Conservation (phyloP, 1,140 invertebrate species). For the Panagrolaimus sp. region DNA sequence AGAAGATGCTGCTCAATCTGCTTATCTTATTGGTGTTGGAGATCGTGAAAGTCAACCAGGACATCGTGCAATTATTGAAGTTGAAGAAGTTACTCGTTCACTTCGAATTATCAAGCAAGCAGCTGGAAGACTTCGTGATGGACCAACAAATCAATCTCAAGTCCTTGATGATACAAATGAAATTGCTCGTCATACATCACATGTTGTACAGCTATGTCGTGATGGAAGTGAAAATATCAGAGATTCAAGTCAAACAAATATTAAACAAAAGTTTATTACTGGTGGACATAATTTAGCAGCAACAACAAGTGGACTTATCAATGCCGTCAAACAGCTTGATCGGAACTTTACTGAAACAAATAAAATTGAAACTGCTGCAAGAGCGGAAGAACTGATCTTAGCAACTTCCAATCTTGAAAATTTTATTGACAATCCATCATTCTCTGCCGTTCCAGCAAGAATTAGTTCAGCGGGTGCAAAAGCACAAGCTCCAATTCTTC, state of each 20-base stretch:
- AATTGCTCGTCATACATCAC: conserved; percentile 88
- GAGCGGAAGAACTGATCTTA: conserved; percentile 77
- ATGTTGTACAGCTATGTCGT: conserved; percentile 72
- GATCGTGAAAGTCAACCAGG: conserved; percentile 85
- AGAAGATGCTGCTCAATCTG: conserved; percentile 86
- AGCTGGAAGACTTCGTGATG: conserved; percentile 69
- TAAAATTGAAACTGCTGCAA: conserved; percentile 70
- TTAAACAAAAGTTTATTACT: conserved; percentile 92
- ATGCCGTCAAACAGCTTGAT: conserved; percentile 81
- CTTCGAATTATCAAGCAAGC: conserved; percentile 80
- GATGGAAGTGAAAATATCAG: conserved; percentile 81
- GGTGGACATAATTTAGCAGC: conserved; percentile 94
- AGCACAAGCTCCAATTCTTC: conserved; percentile 79
- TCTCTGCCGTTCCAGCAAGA: conserved; percentile 79
- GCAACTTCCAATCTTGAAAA: conserved; percentile 85
- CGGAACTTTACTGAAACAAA: conserved; percentile 71
- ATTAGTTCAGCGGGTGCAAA: conserved; percentile 69
- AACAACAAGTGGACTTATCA: conserved; percentile 84
- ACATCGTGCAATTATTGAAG: conserved; percentile 80
- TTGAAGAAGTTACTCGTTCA: conserved; percentile 77
- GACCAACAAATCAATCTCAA: conserved; percentile 63
- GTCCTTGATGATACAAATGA: conserved; percentile 77
- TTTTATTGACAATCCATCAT: conserved; percentile 87
- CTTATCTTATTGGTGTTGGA: conserved; percentile 85
- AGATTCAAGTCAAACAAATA: conserved; percentile 70